Base-by-base conservation (phyloP, 2,797 vertebrate species). In the Periparus ater region DNA sequence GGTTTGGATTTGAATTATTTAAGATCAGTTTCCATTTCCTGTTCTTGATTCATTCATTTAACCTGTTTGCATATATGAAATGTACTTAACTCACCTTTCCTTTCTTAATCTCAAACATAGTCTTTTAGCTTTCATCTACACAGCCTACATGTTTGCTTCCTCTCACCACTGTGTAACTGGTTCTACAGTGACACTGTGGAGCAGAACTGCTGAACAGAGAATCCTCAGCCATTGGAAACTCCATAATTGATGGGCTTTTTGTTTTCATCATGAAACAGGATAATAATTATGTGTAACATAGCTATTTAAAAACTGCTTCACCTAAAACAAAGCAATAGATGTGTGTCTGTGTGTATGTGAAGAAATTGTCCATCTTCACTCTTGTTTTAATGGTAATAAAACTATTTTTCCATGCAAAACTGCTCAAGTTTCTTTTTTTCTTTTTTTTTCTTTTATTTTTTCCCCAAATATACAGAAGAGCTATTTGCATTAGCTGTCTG, bases 1-100 rank as follows among this genome's bases (percentile, higher is more conserved):
- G 79, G 4, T 88, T 90, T 89, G 88, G 44, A 83, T 96, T 91
- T 91, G 54, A 83, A 65, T 94, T 82, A 78, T 91, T 95, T 84
- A 76, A 75, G 40, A 81, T 51, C 50, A 65, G n/a, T 66, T 95
- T 45, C 60, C 53, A 48, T 92, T 94, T 94, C 83, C 88, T 93
- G 23, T 76, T 94, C 83, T 76, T 10, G 10, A 75, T 34, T 88
- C 10, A 70, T 78, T 90, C 8, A 27, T 72, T 89, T 88, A 83
- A 84, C 55, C 72, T 78, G 15, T 74, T 91, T 73, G 60, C 44
- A 38, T 86, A 11, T 45, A 38, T 21, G n/a, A 75, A 70, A 83
- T 66, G 44, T 48, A 54, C 30, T 80, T 38, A 47, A 81, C 62
- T 88, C 77, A 86, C 74, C 66, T 80, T 88, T 55, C 51, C 44